These are phyloP conservation scores for Entomyzon cyanotis DNA, from an alignment of 2,113 vertebrate species.

Conservation along the genomic window DNA sequence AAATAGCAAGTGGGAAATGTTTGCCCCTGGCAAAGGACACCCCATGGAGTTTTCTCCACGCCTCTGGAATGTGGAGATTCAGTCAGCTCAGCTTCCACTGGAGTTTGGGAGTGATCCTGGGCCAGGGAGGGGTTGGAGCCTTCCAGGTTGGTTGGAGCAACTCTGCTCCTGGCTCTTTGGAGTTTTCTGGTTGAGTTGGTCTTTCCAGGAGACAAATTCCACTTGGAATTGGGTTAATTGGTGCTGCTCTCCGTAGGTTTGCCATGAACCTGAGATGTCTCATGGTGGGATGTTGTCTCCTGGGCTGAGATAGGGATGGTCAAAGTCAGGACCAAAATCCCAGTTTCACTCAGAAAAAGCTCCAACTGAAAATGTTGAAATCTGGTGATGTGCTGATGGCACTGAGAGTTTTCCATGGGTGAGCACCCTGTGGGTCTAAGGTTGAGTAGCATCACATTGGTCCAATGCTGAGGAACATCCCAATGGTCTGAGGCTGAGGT, in stretches of 20 bases:
- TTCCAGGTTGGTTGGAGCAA: neutral
- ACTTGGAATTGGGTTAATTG: fast-evolving
- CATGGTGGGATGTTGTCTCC: neutral
- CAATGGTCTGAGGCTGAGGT: neutral
- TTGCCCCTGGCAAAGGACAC: neutral
- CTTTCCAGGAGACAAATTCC: neutral
- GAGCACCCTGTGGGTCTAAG: fast-evolving
- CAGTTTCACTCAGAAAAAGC: neutral
- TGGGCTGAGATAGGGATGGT: neutral
- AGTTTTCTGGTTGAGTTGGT: neutral
- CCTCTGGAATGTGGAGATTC: neutral
- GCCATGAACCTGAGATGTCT: neutral
- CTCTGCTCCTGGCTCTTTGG: neutral
- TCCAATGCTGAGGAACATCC: neutral
- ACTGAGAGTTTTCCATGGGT: fast-evolving
- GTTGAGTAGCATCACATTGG: fast-evolving
- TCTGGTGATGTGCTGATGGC: neutral
- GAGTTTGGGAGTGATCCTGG: neutral
- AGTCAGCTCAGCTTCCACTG: fast-evolving
- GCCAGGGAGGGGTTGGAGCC: neutral
- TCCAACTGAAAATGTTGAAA: fast-evolving
- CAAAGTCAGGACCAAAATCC: neutral
- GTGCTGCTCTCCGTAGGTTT: neutral
- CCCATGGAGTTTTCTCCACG: neutral
- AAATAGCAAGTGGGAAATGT: neutral